Percentiles rank a stretch among this genome's conserved stretches.
Conservation (phyloP, 2,113 vertebrate genomes). For the Lipophrys pholis region DNA sequence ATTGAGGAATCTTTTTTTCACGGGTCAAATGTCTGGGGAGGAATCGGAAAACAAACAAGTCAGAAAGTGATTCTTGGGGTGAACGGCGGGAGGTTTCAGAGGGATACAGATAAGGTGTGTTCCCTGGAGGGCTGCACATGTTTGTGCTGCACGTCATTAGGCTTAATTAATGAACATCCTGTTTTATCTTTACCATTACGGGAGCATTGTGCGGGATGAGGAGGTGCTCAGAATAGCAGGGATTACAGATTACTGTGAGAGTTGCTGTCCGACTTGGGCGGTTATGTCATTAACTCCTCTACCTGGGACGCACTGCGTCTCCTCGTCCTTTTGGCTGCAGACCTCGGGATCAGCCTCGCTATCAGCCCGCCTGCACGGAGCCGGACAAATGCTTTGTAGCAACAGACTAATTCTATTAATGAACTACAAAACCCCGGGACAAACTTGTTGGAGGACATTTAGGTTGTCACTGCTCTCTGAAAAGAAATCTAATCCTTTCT, state of each 20-base stretch:
- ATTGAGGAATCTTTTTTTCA: not conserved
- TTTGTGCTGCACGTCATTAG: not conserved
- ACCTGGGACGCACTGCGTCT: slow-evolving; percentile 32
- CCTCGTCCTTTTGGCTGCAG: slow-evolving; percentile 40
- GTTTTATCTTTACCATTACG: slow-evolving; percentile 22
- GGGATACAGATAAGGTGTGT: not conserved
- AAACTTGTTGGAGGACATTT: slow-evolving; percentile 17
- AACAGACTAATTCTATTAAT: slow-evolving; percentile 14
- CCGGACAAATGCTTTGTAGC: slow-evolving; percentile 5
- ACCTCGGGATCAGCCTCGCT: slow-evolving; percentile 22
- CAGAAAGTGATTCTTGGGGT: slow-evolving; percentile 1
- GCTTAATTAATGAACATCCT: slow-evolving; percentile 38
- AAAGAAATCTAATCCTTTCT: slow-evolving; percentile 32
- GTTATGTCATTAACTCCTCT: slow-evolving; percentile 77
- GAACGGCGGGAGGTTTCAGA: not conserved
- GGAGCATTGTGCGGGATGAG: slow-evolving; percentile 39
- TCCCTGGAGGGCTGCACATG: not conserved
- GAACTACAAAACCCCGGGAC: slow-evolving; percentile 10
- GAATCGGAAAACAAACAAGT: not conserved
- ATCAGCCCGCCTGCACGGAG: slow-evolving; percentile 29
- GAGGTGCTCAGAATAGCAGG: slow-evolving; percentile 77
- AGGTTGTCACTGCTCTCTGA: not conserved
- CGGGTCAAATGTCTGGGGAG: slow-evolving; percentile 4
- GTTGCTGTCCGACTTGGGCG: slow-evolving; percentile 55
- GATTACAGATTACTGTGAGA: slow-evolving; percentile 83